A percentile compares a stretch with the other conserved stretches of the same genome.
These are phyloP conservation scores for Pseudomyrmex dendroicus DNA, from an alignment of 1,140 invertebrate species.

Conservation along the genomic window DNA sequence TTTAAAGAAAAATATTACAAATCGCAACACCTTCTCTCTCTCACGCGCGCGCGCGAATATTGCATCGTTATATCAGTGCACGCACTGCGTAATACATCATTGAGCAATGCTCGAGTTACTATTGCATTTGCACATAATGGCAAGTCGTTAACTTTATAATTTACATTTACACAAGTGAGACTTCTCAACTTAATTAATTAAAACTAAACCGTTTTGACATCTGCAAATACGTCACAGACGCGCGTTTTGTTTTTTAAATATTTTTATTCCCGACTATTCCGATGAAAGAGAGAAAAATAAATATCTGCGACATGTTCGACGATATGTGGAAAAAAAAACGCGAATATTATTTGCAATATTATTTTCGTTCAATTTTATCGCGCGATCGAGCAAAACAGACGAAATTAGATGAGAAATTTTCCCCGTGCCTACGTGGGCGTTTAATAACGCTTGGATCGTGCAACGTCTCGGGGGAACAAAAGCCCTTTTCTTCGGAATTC, in stretches of 20 bases:
- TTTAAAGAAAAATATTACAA: not conserved
- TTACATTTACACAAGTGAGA: not conserved
- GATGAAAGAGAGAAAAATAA: not conserved
- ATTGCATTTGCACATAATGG: constrained; percentile 39
- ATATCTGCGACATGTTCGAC: too few relatives aligned
- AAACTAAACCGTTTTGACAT: not conserved
- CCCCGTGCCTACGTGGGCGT: constrained; percentile 32
- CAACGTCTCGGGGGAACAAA: constrained; percentile 40
- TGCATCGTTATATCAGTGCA: constrained; percentile 21
- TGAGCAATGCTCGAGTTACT: constrained; percentile 19
- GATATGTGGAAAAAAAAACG: too few relatives aligned
- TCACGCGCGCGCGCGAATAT: not conserved
- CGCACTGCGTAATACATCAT: constrained; percentile 3
- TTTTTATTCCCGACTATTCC: constrained; percentile 2
- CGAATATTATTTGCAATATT: not conserved
- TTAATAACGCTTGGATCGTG: constrained; percentile 24
- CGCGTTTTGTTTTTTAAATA: not conserved
- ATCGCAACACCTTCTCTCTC: constrained; percentile 1
- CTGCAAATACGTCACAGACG: too few relatives aligned
- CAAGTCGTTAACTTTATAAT: constrained; percentile 21
- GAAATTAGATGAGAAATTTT: constrained; percentile 11
- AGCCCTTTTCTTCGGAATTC: constrained; percentile 59
- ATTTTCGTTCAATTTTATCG: not conserved
- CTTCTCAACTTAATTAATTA: constrained; percentile 3
- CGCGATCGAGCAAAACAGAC: too few relatives aligned